Evolutionary conservation across 2,797 vertebrate genomes (phyloP).

Genomic region (Hippopotamyrus pictus): DNA sequence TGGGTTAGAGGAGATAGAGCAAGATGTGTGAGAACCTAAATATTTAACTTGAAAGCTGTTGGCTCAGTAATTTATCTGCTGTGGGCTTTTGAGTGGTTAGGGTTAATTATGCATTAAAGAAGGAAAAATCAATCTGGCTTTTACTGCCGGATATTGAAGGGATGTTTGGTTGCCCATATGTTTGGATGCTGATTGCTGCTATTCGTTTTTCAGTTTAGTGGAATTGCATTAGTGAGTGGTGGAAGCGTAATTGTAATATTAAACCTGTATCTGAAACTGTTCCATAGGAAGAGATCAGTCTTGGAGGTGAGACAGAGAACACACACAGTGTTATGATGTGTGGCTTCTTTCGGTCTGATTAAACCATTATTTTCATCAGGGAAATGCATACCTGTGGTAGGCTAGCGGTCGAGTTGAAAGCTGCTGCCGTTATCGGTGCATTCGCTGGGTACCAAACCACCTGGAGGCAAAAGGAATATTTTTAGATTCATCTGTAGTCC

Average conservation of each 20-base stretch:
- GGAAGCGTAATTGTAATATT: neutral
- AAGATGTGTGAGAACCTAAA: neutral
- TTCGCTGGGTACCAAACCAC: neutral
- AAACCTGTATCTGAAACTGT: neutral
- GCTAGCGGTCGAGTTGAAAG: neutral
- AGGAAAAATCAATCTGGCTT: slow-evolving; percentile 5
- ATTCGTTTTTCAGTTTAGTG: neutral
- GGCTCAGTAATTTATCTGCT: neutral
- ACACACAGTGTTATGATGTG: neutral
- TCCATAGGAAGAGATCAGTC: neutral
- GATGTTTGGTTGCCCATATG: neutral
- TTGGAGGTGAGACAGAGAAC: neutral
- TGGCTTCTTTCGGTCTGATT: neutral
- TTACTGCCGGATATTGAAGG: neutral
- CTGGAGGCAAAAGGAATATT: neutral
- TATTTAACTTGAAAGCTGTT: neutral
- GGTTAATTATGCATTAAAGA: neutral
- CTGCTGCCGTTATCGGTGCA: neutral
- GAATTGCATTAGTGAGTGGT: neutral
- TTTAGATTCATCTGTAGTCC: neutral
- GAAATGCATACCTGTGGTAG: neutral
- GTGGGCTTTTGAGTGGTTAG: neutral
- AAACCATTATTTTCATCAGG: neutral
- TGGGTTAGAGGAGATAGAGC: neutral
- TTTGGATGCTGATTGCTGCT: neutral